Evolutionary conservation across 2,888 invertebrate species (phyloP), one percentile per base, ranked within the genome.

Genomic region (Drosophila borborema): DNA sequence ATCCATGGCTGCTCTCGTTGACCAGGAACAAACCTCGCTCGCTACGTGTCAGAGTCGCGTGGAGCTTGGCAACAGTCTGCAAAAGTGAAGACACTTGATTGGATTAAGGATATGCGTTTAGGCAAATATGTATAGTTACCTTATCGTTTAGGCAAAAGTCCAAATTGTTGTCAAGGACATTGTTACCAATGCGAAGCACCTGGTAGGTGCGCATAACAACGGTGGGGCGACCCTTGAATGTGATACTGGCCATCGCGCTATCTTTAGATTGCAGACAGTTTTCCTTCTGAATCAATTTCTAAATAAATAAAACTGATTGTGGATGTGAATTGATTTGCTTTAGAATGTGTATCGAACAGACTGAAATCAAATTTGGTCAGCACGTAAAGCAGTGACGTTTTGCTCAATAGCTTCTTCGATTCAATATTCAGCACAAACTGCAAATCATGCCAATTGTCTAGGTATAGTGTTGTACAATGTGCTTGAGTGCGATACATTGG

Each of bases 181-280:
- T 51, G 46, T 56, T 79, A 10, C 78, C 78, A 31, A 75, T 75
- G 41, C 78, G 78, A 10, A 76, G 4, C 12, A 76, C 80, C 41
- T 79, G 78, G 28, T 79, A 80, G 36, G 51, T 75, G 36, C 61
- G 78, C 28, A 79, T 4, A 14, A 72, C 72, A 10, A 67, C 49
- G 28, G 78, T 67, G 38, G 78, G 80, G 10, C 23, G 66, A 18
- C 43, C 69, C 58, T 76, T 48, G 45, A 79, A 64, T 28, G 66
- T 72, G 18, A 79, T 65, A 40, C 72, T 79, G 38, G 80, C 80
- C 78, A 79, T 78, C 9, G 40, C 14, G 48, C 61, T 28, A n/a
- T 23, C n/a, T 46, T 23, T 38, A 40, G 49, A 34, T 40, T 41
- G n/a, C 51, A 43, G 59, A 23, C 36, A 41, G 34, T 18, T 45